Evolutionary conservation across 2,113 vertebrate genomes (phyloP), one percentile per base, ranked within the genome.

Genomic region (Terrapene triunguis): DNA sequence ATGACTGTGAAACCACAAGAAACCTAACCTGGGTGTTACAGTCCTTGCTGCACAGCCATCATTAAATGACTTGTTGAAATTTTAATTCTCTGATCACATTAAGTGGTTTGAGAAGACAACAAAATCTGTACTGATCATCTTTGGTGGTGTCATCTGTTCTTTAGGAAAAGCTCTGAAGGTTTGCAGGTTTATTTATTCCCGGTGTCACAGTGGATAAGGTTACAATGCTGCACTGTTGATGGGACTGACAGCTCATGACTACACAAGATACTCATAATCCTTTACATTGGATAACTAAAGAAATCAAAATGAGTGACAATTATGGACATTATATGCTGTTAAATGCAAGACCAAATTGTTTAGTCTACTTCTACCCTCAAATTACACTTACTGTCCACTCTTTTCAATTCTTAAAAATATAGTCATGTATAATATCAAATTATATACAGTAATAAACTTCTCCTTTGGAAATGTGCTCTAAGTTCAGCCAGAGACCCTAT

Each of bases 1-100:
- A 89, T 87, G 92, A 97, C 89, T 86, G 94, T 35, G 87, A 94
- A 96, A 97, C 85, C 35, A 22, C 80, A 94, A 96, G 98, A 98
- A 99, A 98, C 90, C 88, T 95, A 95, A 99, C 88, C 98, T 95
- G 87, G 53, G 88, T 80, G 62, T 88, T 90, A 90, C 87, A 82
- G 94, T 94, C 87, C 97, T 97, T 95, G 95, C 97, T 95, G 92
- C 93, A 53, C 51, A 87, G 96, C 94, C 93, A 85, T 98, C 97
- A 97, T 98, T 98, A 98, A 98, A 97, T 93, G 98, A 98, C 97
- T 98, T 94, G 95, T 89, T 98, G 97, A 98, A 99, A 99, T 98
- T 98, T 99, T 98, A 99, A 98, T 98, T 98, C 98, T 98, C 98
- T 99, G 98, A 99, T 99, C 98, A 98, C 98, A 98, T 98, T 98